phyloP scores from a whole-genome alignment of 2,888 invertebrate genomes.

The Nemoura dubitans region DNA sequence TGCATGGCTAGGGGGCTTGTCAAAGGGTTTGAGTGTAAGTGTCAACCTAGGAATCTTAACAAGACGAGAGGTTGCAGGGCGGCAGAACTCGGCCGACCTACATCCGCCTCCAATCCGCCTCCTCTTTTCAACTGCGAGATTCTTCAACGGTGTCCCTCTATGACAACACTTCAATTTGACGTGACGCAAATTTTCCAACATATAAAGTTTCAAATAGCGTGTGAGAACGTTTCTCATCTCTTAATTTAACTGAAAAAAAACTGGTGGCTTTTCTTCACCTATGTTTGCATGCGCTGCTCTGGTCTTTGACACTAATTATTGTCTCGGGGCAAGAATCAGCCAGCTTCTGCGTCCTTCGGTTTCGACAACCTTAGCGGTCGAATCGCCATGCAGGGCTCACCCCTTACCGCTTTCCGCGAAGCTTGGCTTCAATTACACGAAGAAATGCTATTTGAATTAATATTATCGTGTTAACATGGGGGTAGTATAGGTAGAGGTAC shows the following conservation, averaged over 20 bases:
- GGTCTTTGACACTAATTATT: neutral
- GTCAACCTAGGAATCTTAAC: neutral
- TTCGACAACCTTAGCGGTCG: neutral
- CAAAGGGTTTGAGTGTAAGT: conserved; percentile 12
- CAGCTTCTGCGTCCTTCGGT: neutral
- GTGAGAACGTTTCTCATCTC: neutral
- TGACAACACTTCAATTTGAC: neutral
- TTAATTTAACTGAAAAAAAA: neutral
- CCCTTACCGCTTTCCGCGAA: neutral
- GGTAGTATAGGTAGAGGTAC: neutral
- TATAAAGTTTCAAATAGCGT: neutral
- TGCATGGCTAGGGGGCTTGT: conserved; percentile 9
- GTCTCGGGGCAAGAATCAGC: neutral
- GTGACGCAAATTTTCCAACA: neutral
- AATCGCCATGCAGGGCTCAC: neutral
- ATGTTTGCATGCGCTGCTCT: neutral
- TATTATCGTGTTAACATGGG: conserved; percentile 20
- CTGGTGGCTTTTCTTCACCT: neutral
- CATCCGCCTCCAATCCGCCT: conserved; percentile 23
- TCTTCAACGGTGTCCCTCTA: neutral
- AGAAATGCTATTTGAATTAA: conserved; percentile 39
- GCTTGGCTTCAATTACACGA: neutral
- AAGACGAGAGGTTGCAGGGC: neutral
- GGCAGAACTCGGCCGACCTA: conserved; percentile 10
- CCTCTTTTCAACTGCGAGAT: neutral